phyloP scores from a whole-genome alignment of 1,140 invertebrate species.

The Neodiprion lecontei region DNA sequence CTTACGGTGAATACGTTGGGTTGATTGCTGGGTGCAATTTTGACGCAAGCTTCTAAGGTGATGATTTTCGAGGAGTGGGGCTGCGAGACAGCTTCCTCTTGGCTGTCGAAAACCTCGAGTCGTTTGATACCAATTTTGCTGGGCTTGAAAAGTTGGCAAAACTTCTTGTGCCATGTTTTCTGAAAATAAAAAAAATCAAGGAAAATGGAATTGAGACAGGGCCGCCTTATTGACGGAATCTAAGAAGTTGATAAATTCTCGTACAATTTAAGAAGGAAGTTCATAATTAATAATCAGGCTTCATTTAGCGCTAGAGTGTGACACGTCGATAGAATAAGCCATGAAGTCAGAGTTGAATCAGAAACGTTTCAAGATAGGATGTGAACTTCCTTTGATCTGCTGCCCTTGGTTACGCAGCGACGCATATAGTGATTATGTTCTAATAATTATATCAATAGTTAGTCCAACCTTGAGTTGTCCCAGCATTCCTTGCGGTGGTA shows the following conservation, averaged over 20 bases:
- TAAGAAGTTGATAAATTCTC: slow-evolving; percentile 16
- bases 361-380: slow-evolving; percentile 13
- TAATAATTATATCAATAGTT: background rate
- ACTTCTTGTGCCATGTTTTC: slow-evolving; percentile 82
- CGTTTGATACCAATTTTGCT: slow-evolving; percentile 85
- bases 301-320: too few relatives aligned
- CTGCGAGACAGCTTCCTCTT: slow-evolving; percentile 72
- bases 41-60: slow-evolving; percentile 84
- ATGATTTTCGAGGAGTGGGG: slow-evolving; percentile 75
- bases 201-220: slow-evolving; percentile 19
- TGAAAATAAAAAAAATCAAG: slow-evolving; percentile 54
- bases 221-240: slow-evolving; percentile 18
- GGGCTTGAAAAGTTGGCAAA: slow-evolving; percentile 77
- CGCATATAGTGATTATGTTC: background rate
- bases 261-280: background rate
- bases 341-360: background rate
- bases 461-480: slow-evolving; percentile 63
- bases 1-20: slow-evolving; percentile 64
- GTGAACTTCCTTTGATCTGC: slow-evolving; percentile 62
- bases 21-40: slow-evolving; percentile 74
- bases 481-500: slow-evolving; percentile 72
- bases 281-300: slow-evolving; percentile 8
- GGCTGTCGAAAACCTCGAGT: slow-evolving; percentile 82
- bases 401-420: slow-evolving; percentile 58
- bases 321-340: background rate